These are phyloP conservation scores for Metalampra italica DNA, from an alignment of 2,888 invertebrate species.

Conservation along the genomic window DNA sequence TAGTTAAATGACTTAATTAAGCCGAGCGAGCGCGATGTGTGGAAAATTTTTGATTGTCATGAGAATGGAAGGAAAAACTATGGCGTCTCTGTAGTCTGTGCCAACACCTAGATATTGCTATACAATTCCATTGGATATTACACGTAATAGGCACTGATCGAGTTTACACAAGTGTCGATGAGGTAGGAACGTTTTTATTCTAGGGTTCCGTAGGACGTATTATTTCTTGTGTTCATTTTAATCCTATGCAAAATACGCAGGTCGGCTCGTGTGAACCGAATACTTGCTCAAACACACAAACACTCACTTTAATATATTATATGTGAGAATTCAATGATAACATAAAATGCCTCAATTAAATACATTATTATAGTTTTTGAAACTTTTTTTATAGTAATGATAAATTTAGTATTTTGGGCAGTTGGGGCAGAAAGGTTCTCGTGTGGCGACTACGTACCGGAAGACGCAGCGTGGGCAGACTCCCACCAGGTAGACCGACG, in stretches of 20 bases:
- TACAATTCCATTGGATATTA: not conserved
- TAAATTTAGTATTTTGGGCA: too few relatives aligned
- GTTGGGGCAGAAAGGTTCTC: too few relatives aligned
- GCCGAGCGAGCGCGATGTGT: slow-evolving; percentile 1
- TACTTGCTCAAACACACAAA: not conserved
- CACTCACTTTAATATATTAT: too few relatives aligned
- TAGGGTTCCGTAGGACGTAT: not conserved
- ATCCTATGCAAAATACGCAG: too few relatives aligned
- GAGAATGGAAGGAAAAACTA: slow-evolving; percentile 10
- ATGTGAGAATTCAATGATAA: too few relatives aligned
- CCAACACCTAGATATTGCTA: slow-evolving; percentile 3
- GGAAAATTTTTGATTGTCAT: slow-evolving; percentile 13
- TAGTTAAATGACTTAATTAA: slow-evolving; percentile 1
- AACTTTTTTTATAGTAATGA: not conserved
- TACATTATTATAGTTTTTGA: not conserved
- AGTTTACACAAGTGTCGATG: not conserved
- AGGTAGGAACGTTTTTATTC: not conserved
- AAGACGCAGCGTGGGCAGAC: too few relatives aligned
- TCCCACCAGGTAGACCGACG: too few relatives aligned
- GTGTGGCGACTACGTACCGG: too few relatives aligned
- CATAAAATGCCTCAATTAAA: too few relatives aligned
- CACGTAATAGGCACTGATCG: not conserved
- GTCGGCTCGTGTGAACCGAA: too few relatives aligned
- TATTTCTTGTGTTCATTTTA: too few relatives aligned
- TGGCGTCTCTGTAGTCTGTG: slow-evolving; percentile 6